A percentile compares a stretch with the other conserved stretches of the same genome.
Evolutionary conservation across 1,140 invertebrate species (phyloP).

Genomic region (Pseudomyrmex flavicornis): DNA sequence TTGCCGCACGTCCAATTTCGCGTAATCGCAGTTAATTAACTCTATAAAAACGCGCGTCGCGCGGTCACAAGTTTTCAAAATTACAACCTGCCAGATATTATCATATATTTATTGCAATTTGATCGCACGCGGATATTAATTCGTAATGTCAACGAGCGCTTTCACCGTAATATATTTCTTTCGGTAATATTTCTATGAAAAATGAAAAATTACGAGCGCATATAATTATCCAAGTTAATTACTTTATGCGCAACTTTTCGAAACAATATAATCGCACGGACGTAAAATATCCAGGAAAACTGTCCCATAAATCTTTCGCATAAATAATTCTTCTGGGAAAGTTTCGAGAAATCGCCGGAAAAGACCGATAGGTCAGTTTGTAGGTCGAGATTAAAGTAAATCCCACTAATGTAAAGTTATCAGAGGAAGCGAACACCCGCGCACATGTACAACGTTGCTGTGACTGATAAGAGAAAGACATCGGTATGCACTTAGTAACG

Average conservation of each 20-base stretch:
- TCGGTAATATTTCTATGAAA: conserved; percentile 13
- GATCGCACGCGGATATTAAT: not conserved
- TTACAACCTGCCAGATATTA: not conserved
- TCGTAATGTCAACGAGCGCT: not conserved
- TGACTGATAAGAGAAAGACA: conserved; percentile 75
- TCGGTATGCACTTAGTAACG: conserved; percentile 72
- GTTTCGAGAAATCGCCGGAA: conserved; percentile 26
- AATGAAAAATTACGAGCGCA: not conserved
- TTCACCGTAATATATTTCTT: conserved; percentile 2
- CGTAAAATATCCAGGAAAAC: too few species aligned
- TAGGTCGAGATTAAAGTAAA: not conserved
- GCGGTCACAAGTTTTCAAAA: not conserved
- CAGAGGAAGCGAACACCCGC: conserved; percentile 64
- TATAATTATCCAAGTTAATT: not conserved
- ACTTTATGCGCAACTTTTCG: not conserved
- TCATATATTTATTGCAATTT: not conserved
- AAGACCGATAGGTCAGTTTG: not conserved
- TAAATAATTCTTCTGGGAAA: not conserved
- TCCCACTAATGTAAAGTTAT: conserved; percentile 45
- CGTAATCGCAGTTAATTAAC: conserved; percentile 37
- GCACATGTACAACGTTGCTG: conserved; percentile 56
- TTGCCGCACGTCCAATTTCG: conserved; percentile 20
- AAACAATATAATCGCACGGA: too few species aligned
- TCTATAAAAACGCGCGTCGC: not conserved
- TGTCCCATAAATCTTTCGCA: too few species aligned